A percentile compares a stretch with the other conserved stretches of the same genome.
Conservation (phyloP, 2,113 vertebrate genomes). For the Oreochromis tanganicae region DNA sequence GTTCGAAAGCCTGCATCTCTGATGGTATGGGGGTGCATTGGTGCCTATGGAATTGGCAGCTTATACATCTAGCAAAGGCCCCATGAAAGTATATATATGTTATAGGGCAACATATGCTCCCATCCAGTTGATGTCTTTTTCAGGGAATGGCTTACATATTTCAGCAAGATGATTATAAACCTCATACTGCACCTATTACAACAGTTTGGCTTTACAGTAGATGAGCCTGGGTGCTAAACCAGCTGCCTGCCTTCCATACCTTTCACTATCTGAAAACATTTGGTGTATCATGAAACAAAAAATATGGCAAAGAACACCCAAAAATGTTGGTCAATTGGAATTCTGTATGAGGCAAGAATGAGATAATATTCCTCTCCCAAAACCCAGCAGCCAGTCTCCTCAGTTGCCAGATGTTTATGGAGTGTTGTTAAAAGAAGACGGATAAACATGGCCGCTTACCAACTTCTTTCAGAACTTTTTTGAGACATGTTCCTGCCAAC, state of each 20-base stretch:
- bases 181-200: not conserved
- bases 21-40: not conserved
- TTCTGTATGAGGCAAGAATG: not conserved
- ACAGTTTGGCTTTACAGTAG: not conserved
- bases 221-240: not conserved
- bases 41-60: not conserved
- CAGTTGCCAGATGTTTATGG: not conserved
- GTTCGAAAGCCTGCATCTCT: not conserved
- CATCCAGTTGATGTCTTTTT: not conserved
- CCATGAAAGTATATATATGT: not conserved
- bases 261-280: not conserved
- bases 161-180: not conserved
- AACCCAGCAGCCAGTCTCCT: not conserved
- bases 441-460: not conserved
- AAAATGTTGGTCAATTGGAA: not conserved
- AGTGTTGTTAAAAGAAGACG: not conserved
- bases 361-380: not conserved
- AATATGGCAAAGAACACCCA: not conserved
- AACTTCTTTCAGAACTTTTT: not conserved
- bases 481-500: not conserved
- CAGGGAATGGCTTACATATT: not conserved
- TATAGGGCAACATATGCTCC: not conserved
- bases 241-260: not conserved
- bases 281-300: not conserved
- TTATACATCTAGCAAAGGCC: not conserved